Evolutionary conservation across 2,113 vertebrate genomes (phyloP), one percentile per base, ranked within the genome.

Genomic region (Tinamus guttatus): DNA sequence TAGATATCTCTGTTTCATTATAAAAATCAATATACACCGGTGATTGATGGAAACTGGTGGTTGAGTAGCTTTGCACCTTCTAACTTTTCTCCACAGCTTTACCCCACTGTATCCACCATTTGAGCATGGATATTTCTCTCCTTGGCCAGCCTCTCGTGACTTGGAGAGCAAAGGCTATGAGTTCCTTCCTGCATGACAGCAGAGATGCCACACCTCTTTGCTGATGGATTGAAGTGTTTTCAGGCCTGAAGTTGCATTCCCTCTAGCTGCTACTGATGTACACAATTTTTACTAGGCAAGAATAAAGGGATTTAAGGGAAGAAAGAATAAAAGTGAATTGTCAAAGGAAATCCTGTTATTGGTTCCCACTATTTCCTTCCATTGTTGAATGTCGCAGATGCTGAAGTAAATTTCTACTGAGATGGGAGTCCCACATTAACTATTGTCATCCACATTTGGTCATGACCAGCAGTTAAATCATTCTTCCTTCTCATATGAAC

Each of bases 321-420:
- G 92, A 95, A 93, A 80, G 65, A 96, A 96, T 90, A 97, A 87
- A 96, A 96, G 86, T 95, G 81, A 95, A 92, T 96, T 90, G 82
- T 85, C 58, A 51, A 38, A 97, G 94, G 95, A 97, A 96, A 96
- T 97, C 95, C 94, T 97, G 88, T 77, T 85, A 43, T 89, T 93
- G 70, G 65, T 90, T 92, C 88, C 92, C 93, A 73, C 77, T 54
- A 6, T 87, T 97, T 97, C 94, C 95, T 92, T 73, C 88, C 65
- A 97, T 96, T 97, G 95, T 97, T 92, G 73, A 90, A 64, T 64
- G 64, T 75, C 1, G 5, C 85, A 92, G 83, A 96, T 89, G 85
- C 83, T 89, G 69, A 93, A 93, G 88, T 87, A 92, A 86, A 80
- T 82, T 70, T 84, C 49, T 71, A n/a, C 90, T 27, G 65, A 76